Percentiles rank a stretch among this genome's conserved stretches.
These are phyloP conservation scores for Blennius ocellaris DNA, from an alignment of 2,113 vertebrate species.

Conservation along the genomic window DNA sequence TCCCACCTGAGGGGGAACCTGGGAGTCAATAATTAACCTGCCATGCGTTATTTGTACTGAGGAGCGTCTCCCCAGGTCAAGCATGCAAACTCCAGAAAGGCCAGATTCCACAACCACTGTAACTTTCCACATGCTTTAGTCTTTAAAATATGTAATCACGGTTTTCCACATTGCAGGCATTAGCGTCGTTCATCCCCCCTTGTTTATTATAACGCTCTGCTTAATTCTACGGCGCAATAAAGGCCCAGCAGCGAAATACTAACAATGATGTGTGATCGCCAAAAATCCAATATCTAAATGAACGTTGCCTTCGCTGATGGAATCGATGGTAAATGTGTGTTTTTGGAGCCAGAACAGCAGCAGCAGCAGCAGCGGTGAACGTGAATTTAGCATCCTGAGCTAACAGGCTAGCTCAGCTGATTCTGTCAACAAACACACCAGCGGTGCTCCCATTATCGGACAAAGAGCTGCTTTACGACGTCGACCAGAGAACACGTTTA, in stretches of 20 bases:
- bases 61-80: too few species aligned
- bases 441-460: constrained; percentile 55
- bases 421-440: constrained; percentile 40
- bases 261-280: neutral
- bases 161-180: too few species aligned
- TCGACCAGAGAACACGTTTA: accelerated
- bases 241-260: neutral
- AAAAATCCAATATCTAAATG: neutral
- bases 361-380: neutral
- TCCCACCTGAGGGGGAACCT: too few species aligned
- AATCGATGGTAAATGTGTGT: neutral
- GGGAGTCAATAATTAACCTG: too few species aligned
- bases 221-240: too few species aligned
- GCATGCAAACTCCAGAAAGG: too few species aligned
- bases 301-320: neutral
- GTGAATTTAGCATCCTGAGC: constrained; percentile 34
- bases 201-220: too few species aligned
- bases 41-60: too few species aligned
- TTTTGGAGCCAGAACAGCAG: neutral
- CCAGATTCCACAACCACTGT: too few species aligned
- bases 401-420: constrained; percentile 54
- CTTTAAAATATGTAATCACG: too few species aligned
- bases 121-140: too few species aligned
- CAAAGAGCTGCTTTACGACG: neutral
- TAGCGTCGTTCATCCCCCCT: too few species aligned